A percentile compares a stretch with the other conserved stretches of the same genome.
Conservation (phyloP, 2,888 invertebrate species). For the Meteorus cinctellus region DNA sequence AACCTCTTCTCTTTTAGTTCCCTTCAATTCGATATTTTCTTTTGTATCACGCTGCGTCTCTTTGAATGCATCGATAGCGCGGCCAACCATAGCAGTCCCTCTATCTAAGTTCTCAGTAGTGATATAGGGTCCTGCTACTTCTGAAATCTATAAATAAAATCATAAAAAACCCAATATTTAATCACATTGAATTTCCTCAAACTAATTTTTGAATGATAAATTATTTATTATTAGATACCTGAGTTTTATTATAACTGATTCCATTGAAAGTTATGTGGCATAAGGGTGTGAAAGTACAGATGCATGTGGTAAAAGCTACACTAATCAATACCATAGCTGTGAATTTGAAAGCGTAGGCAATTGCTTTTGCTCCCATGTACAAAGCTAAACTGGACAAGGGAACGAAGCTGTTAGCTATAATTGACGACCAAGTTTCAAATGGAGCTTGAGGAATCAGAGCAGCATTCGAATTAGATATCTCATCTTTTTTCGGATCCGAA, state of each 20-base stretch:
- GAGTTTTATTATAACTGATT: conserved; percentile 55
- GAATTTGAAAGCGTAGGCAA: conserved; percentile 50
- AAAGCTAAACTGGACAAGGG: conserved; percentile 55
- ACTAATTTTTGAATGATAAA: too few relatives aligned
- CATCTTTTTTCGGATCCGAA: neutral
- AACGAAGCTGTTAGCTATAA: conserved; percentile 50
- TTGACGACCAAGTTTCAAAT: conserved; percentile 44
- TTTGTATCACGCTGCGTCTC: conserved; percentile 47
- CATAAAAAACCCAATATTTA: neutral
- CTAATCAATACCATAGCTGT: conserved; percentile 74
- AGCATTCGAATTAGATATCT: neutral
- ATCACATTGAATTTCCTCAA: too few relatives aligned
- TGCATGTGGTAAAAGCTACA: conserved; percentile 75
- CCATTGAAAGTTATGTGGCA: conserved; percentile 77
- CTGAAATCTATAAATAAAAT: conserved; percentile 59
- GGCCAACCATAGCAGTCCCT: conserved; percentile 78
- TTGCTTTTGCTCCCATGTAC: conserved; percentile 52
- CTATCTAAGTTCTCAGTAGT: conserved; percentile 77
- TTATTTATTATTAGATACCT: conserved; percentile 46
- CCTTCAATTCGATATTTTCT: neutral
- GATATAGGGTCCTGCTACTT: conserved; percentile 77
- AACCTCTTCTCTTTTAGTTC: conserved; percentile 19
- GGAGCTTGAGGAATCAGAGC: conserved; percentile 17
- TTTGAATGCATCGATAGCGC: conserved; percentile 78
- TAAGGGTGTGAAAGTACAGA: conserved; percentile 79